A percentile compares a stretch with the other conserved stretches of the same genome.
These are phyloP conservation scores for Malurus splendens DNA, from an alignment of 2,797 vertebrate species.

Conservation along the genomic window DNA sequence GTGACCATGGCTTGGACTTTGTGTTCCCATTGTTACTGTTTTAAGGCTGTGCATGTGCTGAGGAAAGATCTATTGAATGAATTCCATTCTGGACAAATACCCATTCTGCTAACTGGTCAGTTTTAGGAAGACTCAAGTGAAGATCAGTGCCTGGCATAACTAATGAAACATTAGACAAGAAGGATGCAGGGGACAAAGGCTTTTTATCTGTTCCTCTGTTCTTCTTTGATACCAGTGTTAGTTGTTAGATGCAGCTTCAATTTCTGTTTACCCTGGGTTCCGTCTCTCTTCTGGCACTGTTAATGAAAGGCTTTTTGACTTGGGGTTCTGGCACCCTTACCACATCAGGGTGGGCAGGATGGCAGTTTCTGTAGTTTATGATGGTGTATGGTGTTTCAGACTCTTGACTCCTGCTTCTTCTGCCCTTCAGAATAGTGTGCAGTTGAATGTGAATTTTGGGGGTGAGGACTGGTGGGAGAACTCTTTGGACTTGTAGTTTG, in stretches of 20 bases:
- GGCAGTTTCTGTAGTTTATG: neutral
- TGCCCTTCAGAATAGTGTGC: neutral
- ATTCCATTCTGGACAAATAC: neutral
- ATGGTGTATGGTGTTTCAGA: neutral
- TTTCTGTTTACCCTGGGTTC: neutral
- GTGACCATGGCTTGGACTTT: neutral
- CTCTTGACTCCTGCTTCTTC: neutral
- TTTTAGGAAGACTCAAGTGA: neutral
- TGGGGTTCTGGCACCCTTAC: neutral
- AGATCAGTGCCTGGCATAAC: neutral
- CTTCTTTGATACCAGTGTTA: neutral
- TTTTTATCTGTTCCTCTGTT: neutral
- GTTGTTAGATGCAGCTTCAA: neutral
- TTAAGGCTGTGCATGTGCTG: neutral
- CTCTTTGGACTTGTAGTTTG: neutral
- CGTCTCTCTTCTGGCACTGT: neutral
- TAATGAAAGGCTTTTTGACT: neutral
- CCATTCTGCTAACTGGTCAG: neutral
- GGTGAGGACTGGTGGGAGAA: neutral
- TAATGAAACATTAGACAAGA: neutral
- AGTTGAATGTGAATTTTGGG: neutral
- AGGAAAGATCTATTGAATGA: neutral
- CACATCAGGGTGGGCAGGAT: neutral
- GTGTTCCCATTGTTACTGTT: neutral
- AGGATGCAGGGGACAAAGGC: neutral